Conservation (phyloP, 2,113 vertebrate genomes). For the Ciconia maguari region DNA sequence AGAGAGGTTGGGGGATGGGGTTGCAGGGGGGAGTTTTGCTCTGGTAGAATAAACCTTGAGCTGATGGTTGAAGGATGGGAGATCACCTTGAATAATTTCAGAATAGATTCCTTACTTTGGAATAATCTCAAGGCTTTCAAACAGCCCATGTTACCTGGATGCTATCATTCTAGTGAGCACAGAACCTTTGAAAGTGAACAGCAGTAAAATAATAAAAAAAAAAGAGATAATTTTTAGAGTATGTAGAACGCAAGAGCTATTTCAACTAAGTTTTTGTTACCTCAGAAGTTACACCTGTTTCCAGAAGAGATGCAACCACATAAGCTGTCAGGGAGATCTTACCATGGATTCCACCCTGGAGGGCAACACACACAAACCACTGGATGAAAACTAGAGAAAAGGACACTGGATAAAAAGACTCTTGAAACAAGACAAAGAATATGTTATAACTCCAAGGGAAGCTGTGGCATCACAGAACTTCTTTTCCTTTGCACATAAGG, state of each 20-base stretch:
- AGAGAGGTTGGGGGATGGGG: not conserved
- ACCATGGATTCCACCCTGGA: slow-evolving; percentile 89
- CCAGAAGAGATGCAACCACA: slow-evolving; percentile 88
- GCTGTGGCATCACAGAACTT: not conserved
- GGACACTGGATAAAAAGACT: not conserved
- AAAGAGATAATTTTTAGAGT: not conserved
- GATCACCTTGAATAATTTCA: not conserved
- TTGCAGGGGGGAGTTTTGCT: not conserved
- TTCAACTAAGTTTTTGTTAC: slow-evolving; percentile 49
- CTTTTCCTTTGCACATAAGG: not conserved
- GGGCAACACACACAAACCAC: not conserved
- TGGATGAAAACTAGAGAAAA: not conserved
- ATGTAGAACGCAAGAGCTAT: not conserved
- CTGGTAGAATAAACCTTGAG: not conserved
- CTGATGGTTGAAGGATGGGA: not conserved
- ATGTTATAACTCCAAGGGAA: not conserved
- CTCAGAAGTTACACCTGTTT: slow-evolving; percentile 87
- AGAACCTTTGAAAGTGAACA: not conserved
- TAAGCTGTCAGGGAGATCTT: slow-evolving; percentile 91
- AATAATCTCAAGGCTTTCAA: not conserved
- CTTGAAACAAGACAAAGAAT: not conserved
- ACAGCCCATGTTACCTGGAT: not conserved
- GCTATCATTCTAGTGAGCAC: not conserved
- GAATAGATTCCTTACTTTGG: not conserved
- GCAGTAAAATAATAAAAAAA: not conserved